Base-by-base conservation (phyloP, 2,888 invertebrate genomes). In the Sinodicranocentrus sp. region DNA sequence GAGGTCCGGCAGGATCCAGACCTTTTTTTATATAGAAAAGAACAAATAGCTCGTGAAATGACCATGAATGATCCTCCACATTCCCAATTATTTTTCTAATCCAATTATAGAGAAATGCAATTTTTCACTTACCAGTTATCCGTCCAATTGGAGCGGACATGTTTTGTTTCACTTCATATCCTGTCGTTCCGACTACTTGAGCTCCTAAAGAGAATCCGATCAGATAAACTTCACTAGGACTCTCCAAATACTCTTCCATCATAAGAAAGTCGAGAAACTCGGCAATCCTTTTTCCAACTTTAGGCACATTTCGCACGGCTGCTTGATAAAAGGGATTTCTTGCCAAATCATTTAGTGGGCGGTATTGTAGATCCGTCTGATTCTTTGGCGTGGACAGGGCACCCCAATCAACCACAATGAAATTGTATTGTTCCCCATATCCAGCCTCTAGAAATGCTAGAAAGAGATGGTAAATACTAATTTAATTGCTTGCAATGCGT, bases 381-480 rank as follows among this genome's bases (percentile, higher is more conserved):
- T 84, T 82, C 17, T 79, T 76, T 25, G 86, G 84, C 15, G 79
- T 80, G 0, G 83, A 75, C 61, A 86, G 21, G 28, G 67, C 75
- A 17, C 86, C 86, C 86, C 86, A 86, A 59, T 86, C 80, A 0
- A 86, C 84, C 1, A 79, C 61, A 3, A 86, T 76, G 13, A 86
- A 28, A 21, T 86, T 86, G 76, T 83, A 61, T 17, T 33, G 25
- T 2, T 72, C 70, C 19, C 65, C 54, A 21, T 73, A 68, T 0
- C 83, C 84, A 26, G 33, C n/a, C 33, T 83, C 65, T 25, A 86
- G 70, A 19, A 76, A 82, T 1, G 78, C 86, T 86, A 10, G 10
- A 33, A 6, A 33, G 5, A 33, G 5, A 33, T n/a, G n/a, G n/a
- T n/a, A n/a, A n/a, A n/a, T n/a, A n/a, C n/a, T n/a, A n/a, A n/a